Evolutionary conservation across 2,113 vertebrate genomes (phyloP).

Genomic region (Enhydra lutris): DNA sequence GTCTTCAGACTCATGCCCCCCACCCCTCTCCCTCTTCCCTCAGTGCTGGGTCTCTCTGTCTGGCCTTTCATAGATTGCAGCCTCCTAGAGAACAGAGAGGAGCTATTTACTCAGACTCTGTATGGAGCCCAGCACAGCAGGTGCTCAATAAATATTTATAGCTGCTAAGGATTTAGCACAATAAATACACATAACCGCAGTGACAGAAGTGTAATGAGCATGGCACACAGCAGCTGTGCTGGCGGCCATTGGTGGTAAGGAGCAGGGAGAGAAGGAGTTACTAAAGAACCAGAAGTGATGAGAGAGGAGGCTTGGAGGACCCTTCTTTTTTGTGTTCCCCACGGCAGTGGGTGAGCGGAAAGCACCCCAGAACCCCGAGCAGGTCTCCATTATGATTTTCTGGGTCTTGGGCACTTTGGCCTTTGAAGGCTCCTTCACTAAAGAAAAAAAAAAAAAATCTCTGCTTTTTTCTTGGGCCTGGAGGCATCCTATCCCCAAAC

Average conservation of each 20-base stretch:
- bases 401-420: background rate
- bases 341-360: accelerated
- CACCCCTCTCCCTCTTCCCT: background rate
- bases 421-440: background rate
- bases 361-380: background rate
- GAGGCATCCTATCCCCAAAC: background rate
- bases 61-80: background rate
- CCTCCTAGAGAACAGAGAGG: background rate
- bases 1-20: accelerated
- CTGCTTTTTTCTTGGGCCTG: background rate
- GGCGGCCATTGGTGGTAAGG: background rate
- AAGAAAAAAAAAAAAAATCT: background rate
- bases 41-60: background rate
- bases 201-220: background rate
- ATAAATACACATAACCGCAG: background rate
- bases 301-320: background rate
- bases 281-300: background rate
- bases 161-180: background rate
- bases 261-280: background rate
- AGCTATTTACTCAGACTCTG: background rate
- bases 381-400: background rate
- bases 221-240: background rate
- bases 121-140: background rate
- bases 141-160: background rate
- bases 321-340: background rate